These are phyloP conservation scores for Acyrthosiphon pisum DNA, from an alignment of 1,140 invertebrate species.

Conservation along the genomic window DNA sequence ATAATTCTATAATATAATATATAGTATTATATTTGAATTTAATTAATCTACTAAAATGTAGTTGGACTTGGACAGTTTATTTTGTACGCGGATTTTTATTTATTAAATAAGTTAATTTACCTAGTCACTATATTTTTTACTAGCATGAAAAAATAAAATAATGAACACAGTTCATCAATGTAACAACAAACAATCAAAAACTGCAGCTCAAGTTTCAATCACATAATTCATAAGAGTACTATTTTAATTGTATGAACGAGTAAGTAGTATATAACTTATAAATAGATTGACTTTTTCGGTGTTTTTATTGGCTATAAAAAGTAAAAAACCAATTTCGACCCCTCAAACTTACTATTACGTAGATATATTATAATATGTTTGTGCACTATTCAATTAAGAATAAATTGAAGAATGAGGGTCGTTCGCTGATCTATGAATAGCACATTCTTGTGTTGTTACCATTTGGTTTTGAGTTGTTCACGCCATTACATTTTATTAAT, in stretches of 20 bases:
- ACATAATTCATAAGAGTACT: neutral
- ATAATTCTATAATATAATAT: neutral
- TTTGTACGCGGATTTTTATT: neutral
- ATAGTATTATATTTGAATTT: too few relatives aligned
- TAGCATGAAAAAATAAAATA: neutral
- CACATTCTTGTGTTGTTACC: neutral
- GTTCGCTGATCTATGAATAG: conserved; percentile 9
- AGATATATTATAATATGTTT: neutral
- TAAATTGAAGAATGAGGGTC: conserved; percentile 36
- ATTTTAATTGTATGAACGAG: neutral
- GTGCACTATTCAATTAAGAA: neutral
- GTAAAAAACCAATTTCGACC: neutral
- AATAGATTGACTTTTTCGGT: neutral
- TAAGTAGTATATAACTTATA: neutral
- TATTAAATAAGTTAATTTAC: too few relatives aligned
- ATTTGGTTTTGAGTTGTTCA: neutral
- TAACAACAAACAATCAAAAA: neutral
- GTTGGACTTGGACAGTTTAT: neutral
- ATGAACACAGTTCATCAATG: neutral
- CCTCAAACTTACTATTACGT: neutral
- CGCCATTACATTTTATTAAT: neutral
- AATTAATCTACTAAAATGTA: neutral
- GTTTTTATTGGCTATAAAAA: neutral
- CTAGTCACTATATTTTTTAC: too few relatives aligned
- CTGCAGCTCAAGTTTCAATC: neutral